These are phyloP conservation scores for Bagarius yarrelli DNA, from an alignment of 2,113 vertebrate species.

Conservation along the genomic window DNA sequence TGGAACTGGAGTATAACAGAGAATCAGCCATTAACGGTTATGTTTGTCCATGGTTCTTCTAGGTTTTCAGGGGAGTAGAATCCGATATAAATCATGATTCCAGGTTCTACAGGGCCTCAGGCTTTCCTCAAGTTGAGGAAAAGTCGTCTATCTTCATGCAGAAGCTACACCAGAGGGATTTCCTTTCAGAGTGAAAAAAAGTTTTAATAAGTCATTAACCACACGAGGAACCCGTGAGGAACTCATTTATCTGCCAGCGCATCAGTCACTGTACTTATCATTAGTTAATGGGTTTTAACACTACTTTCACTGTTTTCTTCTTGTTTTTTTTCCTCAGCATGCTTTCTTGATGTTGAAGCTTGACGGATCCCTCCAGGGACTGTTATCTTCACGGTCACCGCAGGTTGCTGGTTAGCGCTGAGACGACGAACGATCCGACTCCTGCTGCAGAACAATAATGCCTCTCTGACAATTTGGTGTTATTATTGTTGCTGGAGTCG, in stretches of 20 bases:
- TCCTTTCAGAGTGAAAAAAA: neutral
- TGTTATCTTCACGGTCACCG: slow-evolving; percentile 14
- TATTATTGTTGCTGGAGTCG: slow-evolving; percentile 1
- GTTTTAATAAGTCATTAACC: neutral
- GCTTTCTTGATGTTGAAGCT: slow-evolving; percentile 9
- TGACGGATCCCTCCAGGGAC: slow-evolving; percentile 20
- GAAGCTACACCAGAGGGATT: neutral
- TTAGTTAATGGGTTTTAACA: neutral
- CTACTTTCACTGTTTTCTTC: neutral
- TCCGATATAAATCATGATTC: too few species aligned
- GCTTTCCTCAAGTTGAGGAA: neutral
- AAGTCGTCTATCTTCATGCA: neutral
- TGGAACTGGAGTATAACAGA: too few species aligned
- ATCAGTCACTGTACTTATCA: neutral
- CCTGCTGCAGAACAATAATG: slow-evolving; percentile 23
- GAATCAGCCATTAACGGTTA: too few species aligned
- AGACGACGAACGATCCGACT: neutral
- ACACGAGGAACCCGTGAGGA: neutral
- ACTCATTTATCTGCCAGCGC: neutral
- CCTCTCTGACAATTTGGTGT: slow-evolving; percentile 14
- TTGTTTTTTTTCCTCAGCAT: neutral
- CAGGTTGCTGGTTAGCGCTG: slow-evolving; percentile 17
- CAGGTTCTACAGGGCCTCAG: neutral
- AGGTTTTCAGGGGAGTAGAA: too few species aligned
- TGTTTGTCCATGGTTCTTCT: too few species aligned